Evolutionary conservation across 2,797 vertebrate genomes (phyloP).

Genomic region (Benthosema pterotum): DNA sequence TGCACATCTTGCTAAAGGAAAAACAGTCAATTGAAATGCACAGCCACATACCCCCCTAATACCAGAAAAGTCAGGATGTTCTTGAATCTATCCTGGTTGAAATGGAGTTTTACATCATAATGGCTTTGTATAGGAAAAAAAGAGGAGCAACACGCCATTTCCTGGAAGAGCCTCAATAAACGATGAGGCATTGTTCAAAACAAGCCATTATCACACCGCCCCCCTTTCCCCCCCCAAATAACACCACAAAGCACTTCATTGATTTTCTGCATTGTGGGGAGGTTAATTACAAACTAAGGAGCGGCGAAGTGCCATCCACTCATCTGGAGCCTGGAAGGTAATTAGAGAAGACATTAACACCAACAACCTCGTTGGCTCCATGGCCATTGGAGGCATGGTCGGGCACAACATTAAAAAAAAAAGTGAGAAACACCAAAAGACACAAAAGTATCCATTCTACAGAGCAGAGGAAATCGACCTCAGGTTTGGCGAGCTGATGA

Average conservation of each 20-base stretch:
- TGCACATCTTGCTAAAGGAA: too few relatives aligned
- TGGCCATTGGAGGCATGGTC: background rate
- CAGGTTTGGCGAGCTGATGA: constrained; percentile 27
- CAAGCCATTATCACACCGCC: constrained; percentile 35
- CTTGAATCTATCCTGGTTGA: too few relatives aligned
- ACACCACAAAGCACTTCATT: constrained; percentile 45
- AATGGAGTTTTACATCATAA: too few relatives aligned
- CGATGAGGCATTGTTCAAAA: constrained; percentile 45
- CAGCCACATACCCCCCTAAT: too few relatives aligned
- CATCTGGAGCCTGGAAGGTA: constrained; percentile 13
- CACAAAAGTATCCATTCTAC: constrained; percentile 28
- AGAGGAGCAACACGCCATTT: too few relatives aligned
- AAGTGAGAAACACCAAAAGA: background rate
- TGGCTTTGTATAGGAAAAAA: too few relatives aligned
- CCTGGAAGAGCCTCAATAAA: constrained; percentile 12
- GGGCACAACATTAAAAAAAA: background rate
- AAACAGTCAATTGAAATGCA: too few relatives aligned
- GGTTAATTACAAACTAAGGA: constrained; percentile 67
- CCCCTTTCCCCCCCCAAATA: constrained; percentile 41
- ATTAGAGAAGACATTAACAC: constrained; percentile 14
- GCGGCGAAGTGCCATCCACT: constrained; percentile 31
- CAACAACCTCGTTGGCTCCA: background rate
- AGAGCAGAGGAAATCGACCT: constrained; percentile 43
- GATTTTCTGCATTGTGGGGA: constrained; percentile 57
- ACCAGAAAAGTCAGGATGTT: too few relatives aligned